Conservation (phyloP, 2,888 invertebrate species). For the Cylloceria caligata region DNA sequence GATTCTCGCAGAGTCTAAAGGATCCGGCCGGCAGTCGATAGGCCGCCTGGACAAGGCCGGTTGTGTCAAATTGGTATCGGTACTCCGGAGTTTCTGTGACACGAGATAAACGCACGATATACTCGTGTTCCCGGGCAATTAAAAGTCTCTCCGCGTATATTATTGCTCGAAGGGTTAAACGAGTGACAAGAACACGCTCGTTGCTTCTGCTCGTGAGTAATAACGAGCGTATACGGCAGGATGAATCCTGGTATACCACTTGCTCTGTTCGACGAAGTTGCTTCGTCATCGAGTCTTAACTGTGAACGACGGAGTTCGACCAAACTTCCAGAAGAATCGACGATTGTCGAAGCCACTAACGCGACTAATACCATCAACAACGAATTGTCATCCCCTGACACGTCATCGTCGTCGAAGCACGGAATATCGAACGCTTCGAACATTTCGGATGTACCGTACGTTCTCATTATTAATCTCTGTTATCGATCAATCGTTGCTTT, state of each 20-base stretch:
- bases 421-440: constrained; percentile 58
- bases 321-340: constrained; percentile 60
- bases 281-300: constrained; percentile 53
- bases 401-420: constrained; percentile 22
- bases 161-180: too few relatives aligned
- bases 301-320: constrained; percentile 63
- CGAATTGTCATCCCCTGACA: constrained; percentile 41
- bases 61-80: constrained; percentile 47
- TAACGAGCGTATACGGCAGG: too few relatives aligned
- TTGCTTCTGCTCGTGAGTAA: too few relatives aligned
- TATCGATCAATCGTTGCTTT: background rate
- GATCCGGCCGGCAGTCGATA: constrained; percentile 78
- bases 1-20: constrained; percentile 58
- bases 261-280: constrained; percentile 64
- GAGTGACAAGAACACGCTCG: too few relatives aligned
- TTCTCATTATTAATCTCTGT: constrained; percentile 3
- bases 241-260: constrained; percentile 66
- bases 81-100: background rate
- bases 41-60: constrained; percentile 70
- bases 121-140: background rate
- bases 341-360: constrained; percentile 48
- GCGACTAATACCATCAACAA: constrained; percentile 38
- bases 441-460: constrained; percentile 56
- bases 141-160: background rate
- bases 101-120: background rate